phyloP scores from a whole-genome alignment of 2,113 vertebrate genomes.

The Onychorhynchus coronatus region DNA sequence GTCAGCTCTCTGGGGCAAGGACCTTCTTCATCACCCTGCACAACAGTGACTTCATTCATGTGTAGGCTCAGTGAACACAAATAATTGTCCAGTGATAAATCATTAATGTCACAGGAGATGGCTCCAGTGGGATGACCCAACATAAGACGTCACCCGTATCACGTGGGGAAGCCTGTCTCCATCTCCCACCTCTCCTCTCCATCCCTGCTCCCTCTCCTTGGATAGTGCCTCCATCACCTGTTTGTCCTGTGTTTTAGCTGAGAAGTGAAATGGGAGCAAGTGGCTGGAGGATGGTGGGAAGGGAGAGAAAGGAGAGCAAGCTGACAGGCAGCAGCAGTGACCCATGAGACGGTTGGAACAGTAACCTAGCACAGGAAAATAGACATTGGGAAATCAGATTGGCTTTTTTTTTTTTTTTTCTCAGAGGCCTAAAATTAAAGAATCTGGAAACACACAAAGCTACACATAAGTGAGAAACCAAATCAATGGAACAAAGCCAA shows the following conservation, averaged over 20 bases:
- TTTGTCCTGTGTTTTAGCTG: accelerated
- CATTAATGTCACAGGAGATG: background rate
- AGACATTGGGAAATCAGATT: background rate
- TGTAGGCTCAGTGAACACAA: background rate
- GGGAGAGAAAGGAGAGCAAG: background rate
- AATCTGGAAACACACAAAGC: background rate
- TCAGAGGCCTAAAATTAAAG: background rate
- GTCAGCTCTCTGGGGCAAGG: background rate
- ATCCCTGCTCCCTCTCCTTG: background rate
- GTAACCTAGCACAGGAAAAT: background rate
- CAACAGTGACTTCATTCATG: background rate
- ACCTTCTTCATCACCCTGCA: background rate
- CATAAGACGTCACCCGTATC: background rate
- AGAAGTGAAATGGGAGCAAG: background rate
- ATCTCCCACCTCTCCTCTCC: background rate
- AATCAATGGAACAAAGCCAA: slow-evolving; percentile 25
- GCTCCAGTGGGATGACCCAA: background rate
- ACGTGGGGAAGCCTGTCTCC: accelerated
- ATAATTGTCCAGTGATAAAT: background rate
- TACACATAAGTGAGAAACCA: background rate
- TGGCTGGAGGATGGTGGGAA: background rate
- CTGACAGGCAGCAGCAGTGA: background rate
- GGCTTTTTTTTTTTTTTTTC: background rate
- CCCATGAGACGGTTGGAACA: accelerated
- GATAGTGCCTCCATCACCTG: background rate